A percentile compares a stretch with the other conserved stretches of the same genome.
Conservation (phyloP, 2,888 invertebrate genomes). For the Corbicula japonica region DNA sequence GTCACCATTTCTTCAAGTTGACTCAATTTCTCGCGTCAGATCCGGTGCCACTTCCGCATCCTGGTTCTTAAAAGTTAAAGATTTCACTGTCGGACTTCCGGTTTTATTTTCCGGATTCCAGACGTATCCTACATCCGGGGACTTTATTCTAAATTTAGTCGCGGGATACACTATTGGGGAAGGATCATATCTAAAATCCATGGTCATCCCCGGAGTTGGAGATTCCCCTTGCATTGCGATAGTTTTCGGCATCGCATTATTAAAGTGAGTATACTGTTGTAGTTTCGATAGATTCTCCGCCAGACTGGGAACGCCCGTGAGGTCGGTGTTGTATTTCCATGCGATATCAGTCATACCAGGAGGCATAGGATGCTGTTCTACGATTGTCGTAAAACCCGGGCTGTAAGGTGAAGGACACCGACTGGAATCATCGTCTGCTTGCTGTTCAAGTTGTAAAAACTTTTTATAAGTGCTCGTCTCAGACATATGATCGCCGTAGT, state of each 20-base stretch:
- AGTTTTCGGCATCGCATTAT: slow-evolving; percentile 38
- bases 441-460: slow-evolving; percentile 71
- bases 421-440: slow-evolving; percentile 69
- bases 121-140: slow-evolving; percentile 58
- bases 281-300: slow-evolving; percentile 65
- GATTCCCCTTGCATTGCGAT: slow-evolving; percentile 28
- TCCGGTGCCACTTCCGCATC: slow-evolving; percentile 64
- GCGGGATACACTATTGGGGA: slow-evolving; percentile 56
- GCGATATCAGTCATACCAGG: slow-evolving; percentile 65
- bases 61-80: slow-evolving; percentile 64
- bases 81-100: slow-evolving; percentile 46
- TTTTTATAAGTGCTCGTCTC: slow-evolving; percentile 74
- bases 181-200: slow-evolving; percentile 66
- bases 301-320: slow-evolving; percentile 43
- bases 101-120: slow-evolving; percentile 48
- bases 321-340: slow-evolving; percentile 52
- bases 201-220: slow-evolving; percentile 56
- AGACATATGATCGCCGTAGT: slow-evolving; percentile 69
- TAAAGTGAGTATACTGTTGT: slow-evolving; percentile 56
- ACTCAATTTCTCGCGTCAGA: slow-evolving; percentile 65
- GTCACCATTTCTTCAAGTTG: slow-evolving; percentile 64
- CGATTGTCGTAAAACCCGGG: slow-evolving; percentile 64
- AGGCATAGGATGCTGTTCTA: slow-evolving; percentile 60
- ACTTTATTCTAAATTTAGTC: slow-evolving; percentile 65
- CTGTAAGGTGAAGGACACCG: slow-evolving; percentile 66